Base-by-base conservation (phyloP, 1,140 invertebrate species). In the Hormaphis cornu region DNA sequence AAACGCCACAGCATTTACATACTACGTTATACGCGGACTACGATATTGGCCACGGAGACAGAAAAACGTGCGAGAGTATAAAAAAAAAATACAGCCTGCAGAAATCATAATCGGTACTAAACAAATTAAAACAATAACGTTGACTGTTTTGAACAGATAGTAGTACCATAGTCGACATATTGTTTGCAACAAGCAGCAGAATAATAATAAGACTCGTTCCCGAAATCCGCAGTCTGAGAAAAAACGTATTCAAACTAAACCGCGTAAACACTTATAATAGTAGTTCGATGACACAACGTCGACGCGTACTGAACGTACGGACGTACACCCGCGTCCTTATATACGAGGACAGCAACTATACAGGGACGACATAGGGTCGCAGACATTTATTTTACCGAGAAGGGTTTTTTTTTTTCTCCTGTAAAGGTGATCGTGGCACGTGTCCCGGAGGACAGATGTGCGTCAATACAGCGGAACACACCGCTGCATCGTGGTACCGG, bases 351-450 rank as follows among this genome's bases (percentile, higher is more conserved):
- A n/a, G 16, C n/a, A n/a, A n/a, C n/a, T n/a, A n/a, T n/a, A 30
- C 18, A 33, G 52, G 18, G 20, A 18, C 20, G 10, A 5, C 3
- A 4, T n/a, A n/a, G 14, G 54, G 20, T 37, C 33, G n/a, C n/a
- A n/a, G n/a, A n/a, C n/a, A n/a, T n/a, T n/a, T n/a, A n/a, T n/a
- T n/a, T n/a, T 14, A 3, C 14, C 16, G 20, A 66, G 44, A 18
- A 35, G 53, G 53, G 53, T 22, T 35, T 18, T 63, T 48, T 30
- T 63, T 33, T 48, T 66, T 66, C 20, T n/a, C n/a, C n/a, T n/a
- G n/a, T 42, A 50, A 66, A 66, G 61, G 44, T 50, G 61, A 66
- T 48, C n/a, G n/a, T 22, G 61, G 61, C 61, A 66, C 61, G 61
- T 66, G 61, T 66, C 28, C 28, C 42, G 44, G 2, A 5, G n/a